Conservation (phyloP, 2,797 vertebrate genomes). For the Delichon dasypus region DNA sequence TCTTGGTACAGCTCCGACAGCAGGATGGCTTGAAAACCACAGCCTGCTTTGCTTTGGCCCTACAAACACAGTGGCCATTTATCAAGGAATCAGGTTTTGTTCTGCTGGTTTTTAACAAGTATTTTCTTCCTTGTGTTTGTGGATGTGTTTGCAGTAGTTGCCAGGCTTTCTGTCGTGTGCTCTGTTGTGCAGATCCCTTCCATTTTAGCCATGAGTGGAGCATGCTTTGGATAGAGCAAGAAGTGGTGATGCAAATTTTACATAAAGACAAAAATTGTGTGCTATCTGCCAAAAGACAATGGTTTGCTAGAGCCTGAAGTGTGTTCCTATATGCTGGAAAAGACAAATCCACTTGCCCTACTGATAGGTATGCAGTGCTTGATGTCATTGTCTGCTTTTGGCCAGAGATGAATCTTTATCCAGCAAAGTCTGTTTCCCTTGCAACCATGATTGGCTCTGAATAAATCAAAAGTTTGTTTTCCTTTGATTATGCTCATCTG, state of each 20-base stretch:
- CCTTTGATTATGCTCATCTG: neutral
- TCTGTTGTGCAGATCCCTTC: neutral
- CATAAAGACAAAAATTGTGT: neutral
- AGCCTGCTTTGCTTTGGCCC: neutral
- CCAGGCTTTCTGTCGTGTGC: neutral
- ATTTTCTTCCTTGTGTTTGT: neutral
- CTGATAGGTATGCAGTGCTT: neutral
- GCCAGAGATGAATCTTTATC: neutral
- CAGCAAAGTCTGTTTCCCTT: neutral
- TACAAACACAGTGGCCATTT: accelerated
- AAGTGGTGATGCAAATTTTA: neutral
- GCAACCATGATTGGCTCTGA: neutral
- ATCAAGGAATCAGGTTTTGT: neutral
- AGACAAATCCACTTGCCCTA: neutral
- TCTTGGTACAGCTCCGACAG: neutral
- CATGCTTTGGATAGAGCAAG: neutral
- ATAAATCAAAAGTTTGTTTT: neutral
- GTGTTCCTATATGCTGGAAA: neutral
- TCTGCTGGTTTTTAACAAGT: neutral
- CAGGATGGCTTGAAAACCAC: neutral
- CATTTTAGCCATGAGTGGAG: accelerated
- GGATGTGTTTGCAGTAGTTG: neutral
- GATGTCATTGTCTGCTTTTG: neutral
- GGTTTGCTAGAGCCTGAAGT: neutral
- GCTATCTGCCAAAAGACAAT: neutral